phyloP scores from a whole-genome alignment of 2,113 vertebrate species.

The Thomomys bottae region DNA sequence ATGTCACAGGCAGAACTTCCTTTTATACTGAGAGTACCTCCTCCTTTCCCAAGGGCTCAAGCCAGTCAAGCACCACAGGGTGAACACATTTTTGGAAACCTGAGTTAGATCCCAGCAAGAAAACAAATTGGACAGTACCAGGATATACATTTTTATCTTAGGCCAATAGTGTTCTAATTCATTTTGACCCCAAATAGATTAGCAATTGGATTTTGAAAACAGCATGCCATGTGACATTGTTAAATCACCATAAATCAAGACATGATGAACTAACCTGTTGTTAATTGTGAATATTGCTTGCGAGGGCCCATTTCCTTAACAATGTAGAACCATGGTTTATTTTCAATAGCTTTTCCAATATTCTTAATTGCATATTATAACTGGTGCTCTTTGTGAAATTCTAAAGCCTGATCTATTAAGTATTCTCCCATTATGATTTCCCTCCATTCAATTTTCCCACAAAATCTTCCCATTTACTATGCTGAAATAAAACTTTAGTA shows the following conservation, averaged over 20 bases:
- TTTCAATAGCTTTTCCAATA: constrained; percentile 69
- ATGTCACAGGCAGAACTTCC: neutral
- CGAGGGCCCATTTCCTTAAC: constrained; percentile 54
- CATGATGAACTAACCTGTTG: constrained; percentile 52
- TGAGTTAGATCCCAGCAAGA: neutral
- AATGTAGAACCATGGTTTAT: constrained; percentile 55
- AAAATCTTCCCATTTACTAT: constrained; percentile 60
- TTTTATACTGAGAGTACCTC: neutral
- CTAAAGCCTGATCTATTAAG: constrained; percentile 44
- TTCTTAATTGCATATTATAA: constrained; percentile 67
- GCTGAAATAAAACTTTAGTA: constrained; percentile 62
- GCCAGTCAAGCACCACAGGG: neutral
- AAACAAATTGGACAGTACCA: constrained; percentile 12
- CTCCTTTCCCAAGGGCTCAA: neutral
- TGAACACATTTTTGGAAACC: neutral
- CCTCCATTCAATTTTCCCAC: constrained; percentile 38
- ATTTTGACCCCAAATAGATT: constrained; percentile 57
- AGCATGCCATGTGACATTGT: neutral
- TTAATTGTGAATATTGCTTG: constrained; percentile 63
- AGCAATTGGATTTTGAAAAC: constrained; percentile 71
- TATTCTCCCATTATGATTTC: constrained; percentile 57
- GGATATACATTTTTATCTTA: neutral
- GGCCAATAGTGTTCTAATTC: constrained; percentile 52
- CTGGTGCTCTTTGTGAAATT: constrained; percentile 56
- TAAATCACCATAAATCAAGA: constrained; percentile 49